Conservation (phyloP, 2,888 invertebrate genomes). For the Eugnorisma glareosa region DNA sequence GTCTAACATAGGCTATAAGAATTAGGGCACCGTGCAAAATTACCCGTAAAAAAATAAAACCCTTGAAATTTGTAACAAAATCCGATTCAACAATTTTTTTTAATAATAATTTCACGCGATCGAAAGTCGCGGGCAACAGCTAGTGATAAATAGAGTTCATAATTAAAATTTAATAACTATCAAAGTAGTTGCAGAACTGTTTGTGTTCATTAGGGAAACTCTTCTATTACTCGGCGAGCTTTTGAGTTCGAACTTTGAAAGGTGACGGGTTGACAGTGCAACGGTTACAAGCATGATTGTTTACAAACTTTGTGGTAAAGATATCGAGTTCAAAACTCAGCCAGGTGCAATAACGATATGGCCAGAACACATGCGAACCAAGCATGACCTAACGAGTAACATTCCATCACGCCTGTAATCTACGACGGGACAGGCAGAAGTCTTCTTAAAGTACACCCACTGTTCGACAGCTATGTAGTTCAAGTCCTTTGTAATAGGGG, state of each 20-base stretch:
- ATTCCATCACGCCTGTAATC: not conserved
- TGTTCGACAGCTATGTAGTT: not conserved
- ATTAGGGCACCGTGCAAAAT: no score
- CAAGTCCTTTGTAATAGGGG: not conserved
- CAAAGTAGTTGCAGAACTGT: not conserved
- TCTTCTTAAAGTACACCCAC: no score
- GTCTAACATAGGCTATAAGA: no score
- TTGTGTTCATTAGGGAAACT: not conserved
- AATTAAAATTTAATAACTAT: not conserved
- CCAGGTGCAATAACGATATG: no score
- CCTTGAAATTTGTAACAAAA: no score
- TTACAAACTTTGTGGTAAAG: not conserved
- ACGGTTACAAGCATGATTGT: not conserved
- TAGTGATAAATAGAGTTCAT: not conserved
- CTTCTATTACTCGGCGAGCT: not conserved
- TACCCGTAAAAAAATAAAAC: no score
- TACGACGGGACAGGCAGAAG: not conserved
- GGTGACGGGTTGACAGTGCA: not conserved
- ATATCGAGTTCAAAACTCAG: not conserved
- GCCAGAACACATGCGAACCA: no score
- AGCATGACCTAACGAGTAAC: not conserved
- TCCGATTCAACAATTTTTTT: no score
- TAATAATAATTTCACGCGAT: no score
- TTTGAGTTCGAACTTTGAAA: not conserved
- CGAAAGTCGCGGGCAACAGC: no score